Conservation (phyloP, 1,140 invertebrate species). For the Drosophila leontia region DNA sequence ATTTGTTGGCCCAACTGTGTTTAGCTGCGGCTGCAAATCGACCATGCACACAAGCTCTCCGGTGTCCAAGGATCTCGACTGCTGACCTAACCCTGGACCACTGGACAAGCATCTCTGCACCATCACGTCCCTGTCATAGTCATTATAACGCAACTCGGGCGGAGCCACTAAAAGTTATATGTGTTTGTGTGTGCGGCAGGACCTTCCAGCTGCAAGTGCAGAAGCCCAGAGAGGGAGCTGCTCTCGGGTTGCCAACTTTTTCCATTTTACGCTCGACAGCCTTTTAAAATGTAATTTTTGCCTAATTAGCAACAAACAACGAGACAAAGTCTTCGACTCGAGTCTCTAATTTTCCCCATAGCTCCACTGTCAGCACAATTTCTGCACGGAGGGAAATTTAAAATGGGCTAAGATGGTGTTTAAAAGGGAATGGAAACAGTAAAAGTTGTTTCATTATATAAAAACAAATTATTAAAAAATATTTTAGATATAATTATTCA, state of each 20-base stretch:
- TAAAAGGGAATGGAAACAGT: background rate
- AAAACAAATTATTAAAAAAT: background rate
- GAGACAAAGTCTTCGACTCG: conserved; percentile 27
- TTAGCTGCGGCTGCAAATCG: conserved; percentile 13
- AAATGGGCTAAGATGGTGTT: background rate
- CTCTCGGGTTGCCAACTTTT: conserved; percentile 62
- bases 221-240: background rate
- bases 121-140: conserved; percentile 65
- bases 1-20: conserved; percentile 24
- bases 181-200: conserved; percentile 4
- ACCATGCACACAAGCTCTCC: conserved; percentile 5
- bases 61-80: conserved; percentile 1
- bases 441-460: too few relatives aligned
- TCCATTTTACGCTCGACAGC: conserved; percentile 77
- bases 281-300: conserved; percentile 83
- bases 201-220: conserved; percentile 36
- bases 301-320: conserved; percentile 82
- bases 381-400: conserved; percentile 9
- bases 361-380: conserved; percentile 9
- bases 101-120: conserved; percentile 42
- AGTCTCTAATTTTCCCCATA: conserved; percentile 40
- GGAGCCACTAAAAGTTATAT: conserved; percentile 65
- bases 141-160: conserved; percentile 54
- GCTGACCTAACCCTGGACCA: background rate
- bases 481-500: background rate